These are phyloP conservation scores for Coelopa pilipes DNA, from an alignment of 2,888 invertebrate genomes.

Conservation along the genomic window DNA sequence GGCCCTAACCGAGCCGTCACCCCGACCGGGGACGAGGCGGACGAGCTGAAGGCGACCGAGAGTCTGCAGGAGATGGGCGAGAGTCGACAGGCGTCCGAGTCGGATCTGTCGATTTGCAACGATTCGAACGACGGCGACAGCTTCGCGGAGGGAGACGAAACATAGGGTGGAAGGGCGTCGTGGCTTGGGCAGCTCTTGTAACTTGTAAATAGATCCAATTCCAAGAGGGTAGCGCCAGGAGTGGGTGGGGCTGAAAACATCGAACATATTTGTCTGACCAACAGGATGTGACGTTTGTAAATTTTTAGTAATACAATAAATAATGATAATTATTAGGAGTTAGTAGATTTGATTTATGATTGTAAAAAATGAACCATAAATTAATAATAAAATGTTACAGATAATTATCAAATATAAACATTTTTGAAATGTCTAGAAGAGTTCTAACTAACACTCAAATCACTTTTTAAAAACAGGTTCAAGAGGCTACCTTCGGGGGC, in stretches of 20 bases:
- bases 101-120: conserved; percentile 66
- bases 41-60: conserved; percentile 49
- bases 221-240: neutral
- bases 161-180: conserved; percentile 45
- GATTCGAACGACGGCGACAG: conserved; percentile 66
- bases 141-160: conserved; percentile 62
- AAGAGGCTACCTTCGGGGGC: neutral
- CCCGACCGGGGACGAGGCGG: conserved; percentile 54
- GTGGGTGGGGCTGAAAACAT: no score
- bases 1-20: conserved; percentile 37
- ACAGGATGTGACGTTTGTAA: neutral
- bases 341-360: neutral
- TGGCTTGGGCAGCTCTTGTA: neutral
- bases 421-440: neutral
- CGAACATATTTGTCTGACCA: neutral
- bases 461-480: neutral
- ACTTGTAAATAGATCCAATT: conserved; percentile 12
- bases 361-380: neutral
- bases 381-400: conserved; percentile 11
- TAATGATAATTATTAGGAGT: neutral
- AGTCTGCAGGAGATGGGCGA: conserved; percentile 40
- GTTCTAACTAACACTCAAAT: no score
- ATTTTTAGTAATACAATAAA: conserved; percentile 1
- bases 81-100: conserved; percentile 57
- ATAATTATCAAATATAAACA: neutral